Evolutionary conservation across 2,113 vertebrate genomes (phyloP).

Genomic region (Indri indri): DNA sequence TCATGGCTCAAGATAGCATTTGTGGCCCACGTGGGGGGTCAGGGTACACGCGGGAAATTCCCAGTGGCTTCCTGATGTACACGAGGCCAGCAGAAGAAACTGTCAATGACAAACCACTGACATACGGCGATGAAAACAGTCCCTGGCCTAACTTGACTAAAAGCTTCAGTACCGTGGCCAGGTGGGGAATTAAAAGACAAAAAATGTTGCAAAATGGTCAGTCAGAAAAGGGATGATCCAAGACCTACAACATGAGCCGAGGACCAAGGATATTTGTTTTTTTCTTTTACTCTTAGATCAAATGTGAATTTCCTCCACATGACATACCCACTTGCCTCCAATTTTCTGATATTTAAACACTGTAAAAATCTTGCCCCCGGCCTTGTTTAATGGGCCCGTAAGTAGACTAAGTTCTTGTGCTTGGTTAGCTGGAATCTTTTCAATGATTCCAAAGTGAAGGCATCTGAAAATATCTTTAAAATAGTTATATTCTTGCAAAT

Average conservation of each 20-base stretch:
- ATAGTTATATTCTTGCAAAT: slow-evolving; percentile 29
- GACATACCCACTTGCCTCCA: neutral
- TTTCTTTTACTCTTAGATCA: neutral
- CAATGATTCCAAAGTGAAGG: neutral
- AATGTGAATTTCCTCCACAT: neutral
- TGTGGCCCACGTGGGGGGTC: neutral
- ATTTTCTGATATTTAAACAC: neutral
- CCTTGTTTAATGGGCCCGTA: neutral
- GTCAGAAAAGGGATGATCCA: neutral
- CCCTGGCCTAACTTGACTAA: neutral
- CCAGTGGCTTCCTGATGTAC: neutral
- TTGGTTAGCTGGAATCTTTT: neutral
- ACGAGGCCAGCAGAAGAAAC: neutral
- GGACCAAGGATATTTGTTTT: neutral
- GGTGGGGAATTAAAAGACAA: neutral
- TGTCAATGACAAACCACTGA: neutral
- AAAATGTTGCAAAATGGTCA: neutral
- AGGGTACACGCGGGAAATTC: no score
- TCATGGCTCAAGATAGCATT: neutral
- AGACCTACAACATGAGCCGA: neutral
- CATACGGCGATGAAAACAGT: neutral
- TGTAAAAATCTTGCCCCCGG: neutral
- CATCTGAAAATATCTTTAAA: slow-evolving; percentile 23
- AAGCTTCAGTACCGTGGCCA: neutral
- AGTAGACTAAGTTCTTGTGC: neutral